A percentile compares a stretch with the other conserved stretches of the same genome.
Conservation (phyloP, 2,888 invertebrate species). For the Nasonovia ribisnigri region DNA sequence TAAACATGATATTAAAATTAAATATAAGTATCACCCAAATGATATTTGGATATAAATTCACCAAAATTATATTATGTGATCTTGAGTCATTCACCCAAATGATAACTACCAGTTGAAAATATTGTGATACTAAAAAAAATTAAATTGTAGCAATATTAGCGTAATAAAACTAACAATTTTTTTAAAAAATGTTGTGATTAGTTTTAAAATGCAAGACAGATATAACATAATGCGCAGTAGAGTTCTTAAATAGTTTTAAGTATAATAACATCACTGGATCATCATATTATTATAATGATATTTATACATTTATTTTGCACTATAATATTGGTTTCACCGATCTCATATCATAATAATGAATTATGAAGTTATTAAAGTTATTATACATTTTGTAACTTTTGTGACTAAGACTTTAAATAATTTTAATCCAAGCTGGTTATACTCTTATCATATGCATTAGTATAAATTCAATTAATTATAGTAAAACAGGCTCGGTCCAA, state of each 20-base stretch:
- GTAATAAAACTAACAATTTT: neutral
- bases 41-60: too few species aligned
- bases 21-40: too few species aligned
- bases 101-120: neutral
- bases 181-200: neutral
- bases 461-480: neutral
- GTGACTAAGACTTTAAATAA: neutral
- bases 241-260: neutral
- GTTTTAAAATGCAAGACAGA: neutral
- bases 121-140: neutral
- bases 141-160: too few species aligned
- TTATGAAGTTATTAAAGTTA: neutral
- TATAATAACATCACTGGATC: neutral
- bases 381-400: neutral
- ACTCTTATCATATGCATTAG: neutral
- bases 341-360: neutral
- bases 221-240: neutral
- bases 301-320: neutral
- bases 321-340: neutral
- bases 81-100: too few species aligned
- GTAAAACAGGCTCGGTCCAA: neutral
- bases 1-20: too few species aligned
- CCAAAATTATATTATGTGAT: too few species aligned
- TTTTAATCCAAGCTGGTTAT: neutral
- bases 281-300: neutral